phyloP scores from a whole-genome alignment of 1,140 invertebrate species.

The Drosophila sp. region DNA sequence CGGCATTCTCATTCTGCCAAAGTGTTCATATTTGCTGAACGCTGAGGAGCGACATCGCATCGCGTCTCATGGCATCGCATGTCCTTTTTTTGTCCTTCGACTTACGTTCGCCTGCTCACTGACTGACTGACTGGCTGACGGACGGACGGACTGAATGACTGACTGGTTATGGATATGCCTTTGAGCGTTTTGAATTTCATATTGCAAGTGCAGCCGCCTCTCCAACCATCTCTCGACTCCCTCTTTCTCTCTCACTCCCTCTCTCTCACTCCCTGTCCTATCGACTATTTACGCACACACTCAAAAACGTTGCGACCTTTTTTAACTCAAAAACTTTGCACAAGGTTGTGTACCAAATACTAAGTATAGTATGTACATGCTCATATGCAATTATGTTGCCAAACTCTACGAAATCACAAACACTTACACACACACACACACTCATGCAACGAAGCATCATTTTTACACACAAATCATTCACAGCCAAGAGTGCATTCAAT shows the following conservation, averaged over 20 bases:
- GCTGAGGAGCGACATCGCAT: conserved; percentile 25
- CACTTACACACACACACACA: background rate
- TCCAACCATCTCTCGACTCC: conserved; percentile 29
- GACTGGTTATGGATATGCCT: conserved; percentile 81
- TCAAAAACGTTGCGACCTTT: conserved; percentile 33
- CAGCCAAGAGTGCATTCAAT: conserved; percentile 78
- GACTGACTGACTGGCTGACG: conserved; percentile 54
- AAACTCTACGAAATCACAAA: conserved; percentile 64
- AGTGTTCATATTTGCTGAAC: conserved; percentile 77
- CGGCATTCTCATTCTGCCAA: conserved; percentile 52
- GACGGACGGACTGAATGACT: conserved; percentile 53
- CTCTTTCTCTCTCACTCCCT: conserved; percentile 25
- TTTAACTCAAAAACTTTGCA: conserved; percentile 38
- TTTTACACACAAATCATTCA: conserved; percentile 77
- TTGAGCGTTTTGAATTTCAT: conserved; percentile 83
- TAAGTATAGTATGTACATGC: conserved; percentile 21
- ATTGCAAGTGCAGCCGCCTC: conserved; percentile 70
- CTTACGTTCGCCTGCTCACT: conserved; percentile 59
- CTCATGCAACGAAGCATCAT: conserved; percentile 46
- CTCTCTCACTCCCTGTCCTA: conserved; percentile 44
- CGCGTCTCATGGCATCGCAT: conserved; percentile 57
- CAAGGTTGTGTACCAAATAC: conserved; percentile 27
- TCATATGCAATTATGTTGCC: conserved; percentile 77
- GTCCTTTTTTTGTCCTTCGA: conserved; percentile 82
- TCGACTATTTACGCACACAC: conserved; percentile 53